Evolutionary conservation across 2,113 vertebrate genomes (phyloP).

Genomic region (Gallinago media): DNA sequence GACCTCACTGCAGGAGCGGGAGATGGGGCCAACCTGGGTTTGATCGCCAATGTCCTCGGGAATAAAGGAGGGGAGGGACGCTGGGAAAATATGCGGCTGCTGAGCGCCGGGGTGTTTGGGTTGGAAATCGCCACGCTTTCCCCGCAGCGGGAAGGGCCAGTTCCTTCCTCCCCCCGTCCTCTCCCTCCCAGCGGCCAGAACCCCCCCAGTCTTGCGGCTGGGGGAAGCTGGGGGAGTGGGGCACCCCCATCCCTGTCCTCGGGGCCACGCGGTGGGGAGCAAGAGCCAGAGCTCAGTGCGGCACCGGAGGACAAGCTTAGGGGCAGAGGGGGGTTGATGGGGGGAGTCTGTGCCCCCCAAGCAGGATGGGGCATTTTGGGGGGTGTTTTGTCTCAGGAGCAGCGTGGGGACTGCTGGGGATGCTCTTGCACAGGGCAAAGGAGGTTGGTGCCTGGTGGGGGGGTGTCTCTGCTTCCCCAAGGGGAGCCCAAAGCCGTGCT

Average conservation of each 20-base stretch:
- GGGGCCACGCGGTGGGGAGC: accelerated
- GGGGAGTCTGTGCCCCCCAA: background rate
- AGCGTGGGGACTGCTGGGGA: background rate
- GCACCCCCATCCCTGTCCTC: background rate
- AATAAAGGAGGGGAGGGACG: conserved; percentile 45
- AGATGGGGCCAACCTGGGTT: conserved; percentile 51
- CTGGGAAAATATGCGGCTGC: conserved; percentile 70
- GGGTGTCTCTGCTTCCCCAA: background rate
- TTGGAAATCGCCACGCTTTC: conserved; percentile 56
- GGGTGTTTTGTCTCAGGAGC: background rate
- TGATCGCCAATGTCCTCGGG: conserved; percentile 53
- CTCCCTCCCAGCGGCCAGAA: background rate
- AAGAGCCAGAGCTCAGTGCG: background rate
- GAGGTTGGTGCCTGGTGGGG: background rate
- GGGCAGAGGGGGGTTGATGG: background rate
- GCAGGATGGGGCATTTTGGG: background rate
- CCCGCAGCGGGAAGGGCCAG: conserved; percentile 47
- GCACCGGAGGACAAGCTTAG: background rate
- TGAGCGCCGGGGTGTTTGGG: conserved; percentile 62
- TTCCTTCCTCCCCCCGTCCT: conserved; percentile 13
- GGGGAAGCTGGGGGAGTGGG: background rate
- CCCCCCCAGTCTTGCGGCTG: background rate
- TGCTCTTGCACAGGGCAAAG: background rate
- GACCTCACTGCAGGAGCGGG: conserved; percentile 74
- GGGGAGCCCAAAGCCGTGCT: background rate